phyloP scores from a whole-genome alignment of 2,113 vertebrate genomes.

The Seriola aureovittata region DNA sequence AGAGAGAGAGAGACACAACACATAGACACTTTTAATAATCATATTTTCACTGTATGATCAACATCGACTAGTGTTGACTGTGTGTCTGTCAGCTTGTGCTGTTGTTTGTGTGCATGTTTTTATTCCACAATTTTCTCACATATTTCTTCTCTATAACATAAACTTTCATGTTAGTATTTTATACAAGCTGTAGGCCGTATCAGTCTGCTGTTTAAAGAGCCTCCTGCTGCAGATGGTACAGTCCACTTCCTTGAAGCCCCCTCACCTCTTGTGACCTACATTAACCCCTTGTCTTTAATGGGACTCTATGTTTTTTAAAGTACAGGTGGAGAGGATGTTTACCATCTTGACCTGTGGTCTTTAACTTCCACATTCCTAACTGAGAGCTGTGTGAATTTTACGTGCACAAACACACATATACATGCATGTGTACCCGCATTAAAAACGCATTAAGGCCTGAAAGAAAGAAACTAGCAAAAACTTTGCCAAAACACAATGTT shows the following conservation, averaged over 20 bases:
- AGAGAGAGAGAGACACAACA: constrained; percentile 20
- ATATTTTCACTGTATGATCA: constrained; percentile 44
- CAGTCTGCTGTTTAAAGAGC: constrained; percentile 12
- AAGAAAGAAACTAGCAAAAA: constrained; percentile 17
- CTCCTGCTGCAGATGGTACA: constrained; percentile 34
- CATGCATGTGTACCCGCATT: constrained; percentile 28
- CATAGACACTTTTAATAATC: constrained; percentile 34
- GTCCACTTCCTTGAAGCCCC: background rate
- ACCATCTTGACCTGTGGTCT: constrained; percentile 56
- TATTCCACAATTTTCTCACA: constrained; percentile 1
- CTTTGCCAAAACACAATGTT: constrained; percentile 16
- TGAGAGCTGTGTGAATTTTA: constrained; percentile 40
- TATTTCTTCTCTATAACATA: constrained; percentile 13
- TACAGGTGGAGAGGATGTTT: constrained; percentile 71
- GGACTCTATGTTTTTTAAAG: constrained; percentile 53
- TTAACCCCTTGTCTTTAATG: constrained; percentile 57
- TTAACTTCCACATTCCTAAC: constrained; percentile 65
- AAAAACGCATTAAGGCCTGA: background rate
- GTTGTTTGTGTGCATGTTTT: background rate
- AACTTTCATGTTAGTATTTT: constrained; percentile 5
- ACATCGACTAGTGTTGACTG: background rate
- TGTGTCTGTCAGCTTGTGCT: background rate
- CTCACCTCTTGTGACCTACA: constrained; percentile 43
- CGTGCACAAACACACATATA: constrained; percentile 48
- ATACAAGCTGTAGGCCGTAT: background rate